These are phyloP conservation scores for Pseudocheirus occidentalis DNA, from an alignment of 2,797 vertebrate genomes.

Conservation along the genomic window DNA sequence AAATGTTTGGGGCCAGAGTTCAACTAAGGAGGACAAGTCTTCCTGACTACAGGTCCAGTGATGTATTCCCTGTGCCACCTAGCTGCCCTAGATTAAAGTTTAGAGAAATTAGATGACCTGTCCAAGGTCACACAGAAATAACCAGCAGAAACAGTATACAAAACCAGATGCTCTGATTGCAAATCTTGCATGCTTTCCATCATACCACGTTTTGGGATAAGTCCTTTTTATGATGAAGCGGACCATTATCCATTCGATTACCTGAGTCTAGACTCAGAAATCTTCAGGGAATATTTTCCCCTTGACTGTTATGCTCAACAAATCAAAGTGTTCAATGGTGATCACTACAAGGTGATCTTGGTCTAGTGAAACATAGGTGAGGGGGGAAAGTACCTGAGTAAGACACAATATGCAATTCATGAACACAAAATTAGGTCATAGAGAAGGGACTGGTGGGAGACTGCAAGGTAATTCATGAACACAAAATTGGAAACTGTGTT, in stretches of 20 bases:
- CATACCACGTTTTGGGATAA: background rate
- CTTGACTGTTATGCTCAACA: background rate
- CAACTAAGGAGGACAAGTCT: background rate
- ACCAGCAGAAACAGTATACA: background rate
- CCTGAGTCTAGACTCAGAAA: background rate
- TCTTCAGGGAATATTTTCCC: no score
- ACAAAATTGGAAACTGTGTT: background rate
- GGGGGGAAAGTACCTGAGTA: background rate
- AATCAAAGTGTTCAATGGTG: background rate
- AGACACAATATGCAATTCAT: background rate
- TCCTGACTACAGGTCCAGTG: background rate
- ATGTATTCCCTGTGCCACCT: background rate
- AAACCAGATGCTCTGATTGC: background rate
- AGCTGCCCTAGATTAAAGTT: background rate
- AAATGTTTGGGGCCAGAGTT: background rate
- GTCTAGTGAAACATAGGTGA: background rate
- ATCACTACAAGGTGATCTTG: background rate
- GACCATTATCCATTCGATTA: background rate
- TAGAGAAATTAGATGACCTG: background rate
- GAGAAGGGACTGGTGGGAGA: no score
- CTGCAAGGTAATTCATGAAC: no score
- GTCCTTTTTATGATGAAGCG: background rate
- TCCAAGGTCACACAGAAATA: background rate
- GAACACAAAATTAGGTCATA: fast-evolving
- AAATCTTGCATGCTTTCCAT: background rate